Conservation (phyloP, 2,888 invertebrate genomes). For the Cephus nigrinus region DNA sequence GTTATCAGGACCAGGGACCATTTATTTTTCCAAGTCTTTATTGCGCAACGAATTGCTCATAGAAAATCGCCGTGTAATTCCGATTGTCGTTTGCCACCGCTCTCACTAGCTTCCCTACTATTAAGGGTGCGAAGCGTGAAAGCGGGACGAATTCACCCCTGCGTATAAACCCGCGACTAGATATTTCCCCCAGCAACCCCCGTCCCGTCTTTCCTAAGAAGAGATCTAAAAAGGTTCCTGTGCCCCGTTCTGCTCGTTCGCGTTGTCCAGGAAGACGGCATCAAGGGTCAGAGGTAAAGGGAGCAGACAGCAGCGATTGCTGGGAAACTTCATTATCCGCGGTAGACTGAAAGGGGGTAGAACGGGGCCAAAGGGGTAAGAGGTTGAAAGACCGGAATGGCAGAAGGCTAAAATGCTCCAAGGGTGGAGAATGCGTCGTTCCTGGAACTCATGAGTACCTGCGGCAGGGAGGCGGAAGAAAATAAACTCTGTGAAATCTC, state of each 20-base stretch:
- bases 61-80: constrained; percentile 49
- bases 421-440: not conserved
- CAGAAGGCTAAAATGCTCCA: not conserved
- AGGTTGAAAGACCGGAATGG: not conserved
- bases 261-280: not conserved
- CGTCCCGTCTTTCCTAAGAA: not conserved
- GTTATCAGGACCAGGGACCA: constrained; percentile 26
- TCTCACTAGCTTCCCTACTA: constrained; percentile 8
- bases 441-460: not conserved
- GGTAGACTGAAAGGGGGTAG: constrained; percentile 10
- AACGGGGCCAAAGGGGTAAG: not conserved
- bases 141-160: constrained; percentile 34
- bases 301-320: not conserved
- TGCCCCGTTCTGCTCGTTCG: not conserved
- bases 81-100: constrained; percentile 28
- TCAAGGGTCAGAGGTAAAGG: not conserved
- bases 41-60: constrained; percentile 23
- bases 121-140: constrained; percentile 23
- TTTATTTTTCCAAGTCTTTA: constrained; percentile 25
- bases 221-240: not conserved
- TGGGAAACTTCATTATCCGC: constrained; percentile 14
- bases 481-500: constrained; percentile 24
- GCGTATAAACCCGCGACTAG: constrained; percentile 12
- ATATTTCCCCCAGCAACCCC: not conserved
- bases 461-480: not conserved